These are phyloP conservation scores for Fragum fragum DNA, from an alignment of 2,888 invertebrate genomes.

Conservation along the genomic window DNA sequence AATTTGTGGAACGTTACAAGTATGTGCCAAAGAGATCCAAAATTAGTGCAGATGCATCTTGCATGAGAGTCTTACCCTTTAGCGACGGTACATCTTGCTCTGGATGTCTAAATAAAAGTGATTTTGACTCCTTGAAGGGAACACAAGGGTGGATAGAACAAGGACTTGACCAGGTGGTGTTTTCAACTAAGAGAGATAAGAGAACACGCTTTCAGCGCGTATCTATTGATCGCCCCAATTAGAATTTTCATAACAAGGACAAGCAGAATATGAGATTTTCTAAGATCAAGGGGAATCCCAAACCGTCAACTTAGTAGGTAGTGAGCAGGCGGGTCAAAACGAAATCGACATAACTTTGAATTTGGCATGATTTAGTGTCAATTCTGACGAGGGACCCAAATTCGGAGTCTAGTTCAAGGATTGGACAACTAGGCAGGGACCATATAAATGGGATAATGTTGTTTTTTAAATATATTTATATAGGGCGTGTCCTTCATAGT, in stretches of 20 bases:
- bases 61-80: not conserved
- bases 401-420: too few relatives aligned
- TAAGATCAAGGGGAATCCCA: constrained; percentile 29
- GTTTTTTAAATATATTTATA: too few relatives aligned
- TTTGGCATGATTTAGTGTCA: not conserved
- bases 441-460: not conserved
- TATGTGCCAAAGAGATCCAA: constrained; percentile 30
- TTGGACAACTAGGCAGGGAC: constrained; percentile 24
- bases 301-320: constrained; percentile 42
- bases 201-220: not conserved
- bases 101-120: not conserved
- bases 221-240: constrained; percentile 16
- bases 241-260: constrained; percentile 23
- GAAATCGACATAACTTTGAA: constrained; percentile 17
- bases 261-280: not conserved
- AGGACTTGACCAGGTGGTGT: not conserved
- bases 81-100: not conserved
- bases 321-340: constrained; percentile 18
- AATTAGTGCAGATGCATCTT: constrained; percentile 5
- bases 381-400: constrained; percentile 29
- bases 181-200: constrained; percentile 12
- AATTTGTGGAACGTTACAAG: constrained; percentile 48
- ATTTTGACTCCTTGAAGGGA: not conserved
- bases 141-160: not conserved
- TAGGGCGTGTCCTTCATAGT: too few relatives aligned